Evolutionary conservation across 2,888 invertebrate genomes (phyloP).

Genomic region (Drosophila ezoana): DNA sequence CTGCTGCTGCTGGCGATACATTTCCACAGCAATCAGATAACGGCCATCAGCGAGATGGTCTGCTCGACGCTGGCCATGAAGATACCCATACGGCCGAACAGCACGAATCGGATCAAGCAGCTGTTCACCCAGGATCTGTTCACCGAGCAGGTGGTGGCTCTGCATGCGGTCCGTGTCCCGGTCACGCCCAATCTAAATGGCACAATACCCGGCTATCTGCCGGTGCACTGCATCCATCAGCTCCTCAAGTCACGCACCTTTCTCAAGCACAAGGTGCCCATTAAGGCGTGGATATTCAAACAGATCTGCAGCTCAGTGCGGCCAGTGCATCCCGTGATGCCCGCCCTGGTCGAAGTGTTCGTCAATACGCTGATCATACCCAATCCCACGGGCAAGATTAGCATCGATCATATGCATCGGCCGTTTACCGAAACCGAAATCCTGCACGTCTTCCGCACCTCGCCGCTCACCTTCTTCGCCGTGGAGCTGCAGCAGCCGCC

Average conservation of each 20-base stretch:
- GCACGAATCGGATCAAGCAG: conserved; percentile 94
- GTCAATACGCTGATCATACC: conserved; percentile 94
- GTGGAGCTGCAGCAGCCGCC: conserved; percentile 84
- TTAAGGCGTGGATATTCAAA: conserved; percentile 98
- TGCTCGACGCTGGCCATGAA: conserved; percentile 98
- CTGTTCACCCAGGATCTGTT: conserved; percentile 98
- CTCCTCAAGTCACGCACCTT: conserved; percentile 96
- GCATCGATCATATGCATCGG: conserved; percentile 93
- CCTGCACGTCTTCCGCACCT: conserved; percentile 91
- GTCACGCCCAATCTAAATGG: conserved; percentile 96
- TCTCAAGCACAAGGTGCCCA: conserved; percentile 97
- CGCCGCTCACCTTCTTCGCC: conserved; percentile 62
- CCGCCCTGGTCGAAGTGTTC: conserved; percentile 96
- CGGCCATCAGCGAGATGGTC: conserved; percentile 96
- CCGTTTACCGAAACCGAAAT: conserved; percentile 96
- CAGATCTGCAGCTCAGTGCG: conserved; percentile 95
- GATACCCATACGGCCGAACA: conserved; percentile 93
- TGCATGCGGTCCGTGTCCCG: conserved; percentile 97
- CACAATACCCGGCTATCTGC: conserved; percentile 95
- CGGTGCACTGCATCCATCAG: conserved; percentile 98
- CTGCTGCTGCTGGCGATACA: conserved; percentile 97
- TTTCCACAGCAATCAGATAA: conserved; percentile 97
- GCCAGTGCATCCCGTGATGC: conserved; percentile 97
- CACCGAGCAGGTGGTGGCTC: conserved; percentile 97
- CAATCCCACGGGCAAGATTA: conserved; percentile 84